These are phyloP conservation scores for Eristalis arbustorum DNA, from an alignment of 2,888 invertebrate genomes.

Conservation along the genomic window DNA sequence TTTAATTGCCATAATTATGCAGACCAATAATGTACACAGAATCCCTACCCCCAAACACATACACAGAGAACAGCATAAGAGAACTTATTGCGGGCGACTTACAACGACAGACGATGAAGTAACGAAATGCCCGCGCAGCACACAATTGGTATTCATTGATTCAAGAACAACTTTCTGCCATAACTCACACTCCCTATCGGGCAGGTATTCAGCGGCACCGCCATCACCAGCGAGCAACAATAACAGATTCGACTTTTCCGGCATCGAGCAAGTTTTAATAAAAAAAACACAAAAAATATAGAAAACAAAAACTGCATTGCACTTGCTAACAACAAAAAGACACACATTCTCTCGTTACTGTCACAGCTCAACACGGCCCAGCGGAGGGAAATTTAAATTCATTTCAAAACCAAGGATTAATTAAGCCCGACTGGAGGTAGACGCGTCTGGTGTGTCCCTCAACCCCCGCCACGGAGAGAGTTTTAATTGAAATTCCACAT, in stretches of 20 bases:
- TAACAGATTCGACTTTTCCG: conserved; percentile 65
- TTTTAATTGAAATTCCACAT: conserved; percentile 16
- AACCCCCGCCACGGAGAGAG: not conserved
- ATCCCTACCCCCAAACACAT: not conserved
- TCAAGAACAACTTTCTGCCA: conserved; percentile 68
- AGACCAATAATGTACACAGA: conserved; percentile 52
- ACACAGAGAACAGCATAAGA: not conserved
- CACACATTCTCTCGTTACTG: not conserved
- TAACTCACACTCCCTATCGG: conserved; percentile 58
- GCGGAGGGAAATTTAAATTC: conserved; percentile 41
- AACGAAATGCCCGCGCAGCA: conserved; percentile 36
- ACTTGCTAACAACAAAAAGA: not conserved
- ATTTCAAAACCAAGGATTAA: conserved; percentile 58
- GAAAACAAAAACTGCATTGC: not conserved
- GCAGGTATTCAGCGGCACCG: conserved; percentile 27
- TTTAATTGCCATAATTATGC: conserved; percentile 62
- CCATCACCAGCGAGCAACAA: conserved; percentile 23
- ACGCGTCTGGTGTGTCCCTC: conserved; percentile 7
- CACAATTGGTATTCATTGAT: conserved; percentile 63
- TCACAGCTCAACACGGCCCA: conserved; percentile 8
- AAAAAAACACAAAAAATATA: conserved; percentile 20
- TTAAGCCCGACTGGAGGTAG: conserved; percentile 28
- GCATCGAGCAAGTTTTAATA: conserved; percentile 63
- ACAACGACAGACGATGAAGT: not conserved
- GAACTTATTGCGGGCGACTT: not conserved